Evolutionary conservation across 2,113 vertebrate genomes (phyloP), one percentile per base, ranked within the genome.

Genomic region (Brachyhypopomus gauderio): DNA sequence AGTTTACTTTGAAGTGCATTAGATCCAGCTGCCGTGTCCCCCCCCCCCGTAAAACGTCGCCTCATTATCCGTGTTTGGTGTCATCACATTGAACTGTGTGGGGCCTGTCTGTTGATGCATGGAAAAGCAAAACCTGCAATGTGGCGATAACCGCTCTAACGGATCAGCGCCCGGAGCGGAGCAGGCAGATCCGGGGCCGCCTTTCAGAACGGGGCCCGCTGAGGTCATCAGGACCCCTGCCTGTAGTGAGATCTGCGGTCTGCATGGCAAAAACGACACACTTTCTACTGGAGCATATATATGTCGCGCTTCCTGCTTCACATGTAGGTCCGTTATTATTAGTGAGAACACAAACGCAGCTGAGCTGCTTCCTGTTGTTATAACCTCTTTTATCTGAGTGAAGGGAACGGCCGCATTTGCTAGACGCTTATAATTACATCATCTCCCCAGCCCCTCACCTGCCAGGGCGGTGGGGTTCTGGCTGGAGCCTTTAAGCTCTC

Each of bases 91-190:
- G 48, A 63, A 69, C 48, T 2, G 22, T 9, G 60, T 25, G 14
- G 71, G 36, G n/a, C 20, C 38, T 66, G 7, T 55, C 38, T 55
- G 11, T 66, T 16, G 25, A 41, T 56, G 52, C 30, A 66, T 23
- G 75, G 30, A 64, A 55, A 69, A 72, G 30, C 34, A 76, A 76
- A 52, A 66, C 78, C 75, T 84, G 83, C 78, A 74, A 83, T 86
- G 81, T 84, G 22, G 20, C 72, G 80, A 25, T 79, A 71, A 77
- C 27, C 25, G 73, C 55, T 74, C 78, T 48, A 78, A 78, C 69
- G 22, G 71, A 45, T 77, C 66, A n/a, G 38, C 60, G 48, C 52
- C 38, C 16, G 36, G 55, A 59, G 48, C 20, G 58, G 66, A 72
- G 55, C 34, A 71, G 25, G 41, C 14, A 30, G n/a, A n/a, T n/a